Conservation (phyloP, 2,797 vertebrate species). For the Acanthis flammea region DNA sequence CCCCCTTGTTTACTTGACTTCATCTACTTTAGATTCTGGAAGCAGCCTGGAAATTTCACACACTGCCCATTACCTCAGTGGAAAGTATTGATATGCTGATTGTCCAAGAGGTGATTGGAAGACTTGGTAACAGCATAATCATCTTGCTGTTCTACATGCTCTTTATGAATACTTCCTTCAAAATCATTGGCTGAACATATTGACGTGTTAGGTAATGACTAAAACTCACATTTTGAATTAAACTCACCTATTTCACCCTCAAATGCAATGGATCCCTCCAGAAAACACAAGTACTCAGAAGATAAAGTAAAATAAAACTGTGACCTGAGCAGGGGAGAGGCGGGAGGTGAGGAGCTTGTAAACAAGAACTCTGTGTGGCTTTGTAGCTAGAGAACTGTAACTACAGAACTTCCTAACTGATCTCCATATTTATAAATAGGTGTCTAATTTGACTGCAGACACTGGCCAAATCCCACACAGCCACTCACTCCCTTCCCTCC, state of each 20-base stretch:
- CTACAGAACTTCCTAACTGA: not conserved
- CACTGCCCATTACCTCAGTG: constrained; percentile 53
- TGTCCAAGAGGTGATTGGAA: not conserved
- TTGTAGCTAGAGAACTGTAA: not conserved
- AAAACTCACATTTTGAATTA: constrained; percentile 31
- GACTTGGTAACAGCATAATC: not conserved
- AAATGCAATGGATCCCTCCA: not conserved
- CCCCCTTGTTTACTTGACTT: constrained; percentile 18
- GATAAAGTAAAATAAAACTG: not conserved
- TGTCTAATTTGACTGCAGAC: not conserved
- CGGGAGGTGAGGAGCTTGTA: not conserved
- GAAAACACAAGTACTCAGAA: not conserved
- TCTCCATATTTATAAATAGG: not conserved
- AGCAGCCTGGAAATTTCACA: constrained; percentile 16
- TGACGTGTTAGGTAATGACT: constrained; percentile 40
- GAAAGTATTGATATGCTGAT: constrained; percentile 65
- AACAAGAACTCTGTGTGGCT: not conserved
- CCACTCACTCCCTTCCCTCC: not conserved
- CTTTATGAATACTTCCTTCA: not conserved
- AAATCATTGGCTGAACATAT: constrained; percentile 63
- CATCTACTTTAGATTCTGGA: constrained; percentile 46
- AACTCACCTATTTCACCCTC: not conserved
- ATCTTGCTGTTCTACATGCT: constrained; percentile 27
- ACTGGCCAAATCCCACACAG: not conserved
- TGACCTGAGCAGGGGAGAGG: not conserved